Conservation (phyloP, 2,113 vertebrate genomes). For the Takifugu bimaculatus region DNA sequence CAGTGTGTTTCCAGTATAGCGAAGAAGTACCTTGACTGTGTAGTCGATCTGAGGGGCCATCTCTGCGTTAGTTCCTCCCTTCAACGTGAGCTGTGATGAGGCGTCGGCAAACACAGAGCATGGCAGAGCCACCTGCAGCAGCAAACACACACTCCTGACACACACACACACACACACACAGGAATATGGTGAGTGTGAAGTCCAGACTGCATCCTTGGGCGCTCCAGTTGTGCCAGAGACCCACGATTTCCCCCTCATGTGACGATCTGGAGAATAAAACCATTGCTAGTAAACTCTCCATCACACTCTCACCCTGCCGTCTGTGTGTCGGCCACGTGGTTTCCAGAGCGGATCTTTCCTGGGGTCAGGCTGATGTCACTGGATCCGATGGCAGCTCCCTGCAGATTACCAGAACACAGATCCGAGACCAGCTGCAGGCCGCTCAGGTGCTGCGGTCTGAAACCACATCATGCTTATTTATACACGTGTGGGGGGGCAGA, state of each 20-base stretch:
- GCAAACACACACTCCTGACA: constrained; percentile 89
- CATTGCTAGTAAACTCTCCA: no score
- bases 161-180: constrained; percentile 7
- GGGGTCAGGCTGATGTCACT: constrained; percentile 86
- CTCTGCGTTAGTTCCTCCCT: constrained; percentile 95
- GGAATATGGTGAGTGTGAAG: background rate
- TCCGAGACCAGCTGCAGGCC: constrained; percentile 88
- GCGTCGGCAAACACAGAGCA: constrained; percentile 86
- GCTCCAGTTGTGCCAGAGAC: no score
- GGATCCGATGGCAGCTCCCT: constrained; percentile 87
- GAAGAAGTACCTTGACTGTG: constrained; percentile 69
- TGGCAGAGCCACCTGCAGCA: constrained; percentile 91
- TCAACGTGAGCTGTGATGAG: constrained; percentile 83
- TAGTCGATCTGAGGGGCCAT: constrained; percentile 99
- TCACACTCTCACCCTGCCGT: constrained; percentile 57
- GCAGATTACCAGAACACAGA: constrained; percentile 85
- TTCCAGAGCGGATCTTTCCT: constrained; percentile 86
- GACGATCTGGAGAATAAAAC: background rate
- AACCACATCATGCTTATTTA: no score
- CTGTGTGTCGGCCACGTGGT: constrained; percentile 84
- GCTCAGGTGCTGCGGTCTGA: constrained; percentile 91
- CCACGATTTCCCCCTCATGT: no score
- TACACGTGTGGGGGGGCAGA: no score
- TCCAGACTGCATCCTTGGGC: no score
- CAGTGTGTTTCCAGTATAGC: background rate